Conservation (phyloP, 2,888 invertebrate species). For the Lepidocyrtinus sp. region DNA sequence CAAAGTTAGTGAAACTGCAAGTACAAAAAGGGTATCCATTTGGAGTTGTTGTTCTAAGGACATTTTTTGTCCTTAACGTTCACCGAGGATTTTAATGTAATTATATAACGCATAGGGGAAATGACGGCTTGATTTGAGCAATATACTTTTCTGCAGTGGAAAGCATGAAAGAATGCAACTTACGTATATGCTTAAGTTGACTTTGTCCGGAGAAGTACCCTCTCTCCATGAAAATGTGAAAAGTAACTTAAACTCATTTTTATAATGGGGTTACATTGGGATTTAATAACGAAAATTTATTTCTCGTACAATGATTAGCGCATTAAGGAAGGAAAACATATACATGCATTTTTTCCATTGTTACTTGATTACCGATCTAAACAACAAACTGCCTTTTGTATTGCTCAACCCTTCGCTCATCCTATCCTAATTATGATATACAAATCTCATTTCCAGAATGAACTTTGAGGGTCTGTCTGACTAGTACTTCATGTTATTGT, state of each 20-base stretch:
- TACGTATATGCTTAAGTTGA: neutral
- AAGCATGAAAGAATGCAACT: neutral
- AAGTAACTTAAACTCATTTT: neutral
- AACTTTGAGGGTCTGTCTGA: neutral
- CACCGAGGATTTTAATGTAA: slow-evolving; percentile 48
- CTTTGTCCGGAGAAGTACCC: neutral
- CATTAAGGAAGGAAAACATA: neutral
- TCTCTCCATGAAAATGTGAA: neutral
- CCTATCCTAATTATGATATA: neutral
- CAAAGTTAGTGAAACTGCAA: too few relatives aligned
- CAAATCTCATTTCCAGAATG: neutral
- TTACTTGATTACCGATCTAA: neutral
- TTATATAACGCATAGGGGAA: slow-evolving; percentile 52
- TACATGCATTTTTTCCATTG: neutral
- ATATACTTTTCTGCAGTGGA: slow-evolving; percentile 22
- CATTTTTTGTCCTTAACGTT: neutral
- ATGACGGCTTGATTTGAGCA: slow-evolving; percentile 48
- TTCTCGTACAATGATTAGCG: too few relatives aligned
- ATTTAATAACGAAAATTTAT: too few relatives aligned
- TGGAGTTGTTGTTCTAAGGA: neutral
- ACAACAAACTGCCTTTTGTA: neutral
- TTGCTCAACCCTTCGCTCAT: neutral
- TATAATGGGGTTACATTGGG: neutral
- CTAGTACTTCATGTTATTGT: neutral
- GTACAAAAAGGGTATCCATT: too few relatives aligned